Base-by-base conservation (phyloP, 2,113 vertebrate species). In the Carettochelys insculpta region DNA sequence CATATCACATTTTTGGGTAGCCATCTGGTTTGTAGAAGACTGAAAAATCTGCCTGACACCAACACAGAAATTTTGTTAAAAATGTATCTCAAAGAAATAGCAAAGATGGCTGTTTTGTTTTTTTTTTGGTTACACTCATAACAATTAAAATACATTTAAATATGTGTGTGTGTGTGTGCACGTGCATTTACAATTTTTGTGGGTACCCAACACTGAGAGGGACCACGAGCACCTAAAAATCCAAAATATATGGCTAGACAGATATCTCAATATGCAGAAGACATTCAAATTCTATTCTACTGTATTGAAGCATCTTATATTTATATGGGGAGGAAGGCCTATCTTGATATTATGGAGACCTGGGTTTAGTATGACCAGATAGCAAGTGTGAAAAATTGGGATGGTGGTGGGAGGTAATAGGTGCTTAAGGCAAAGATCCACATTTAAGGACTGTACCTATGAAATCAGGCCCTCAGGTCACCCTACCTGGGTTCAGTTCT, bases 1-100 rank as follows among this genome's bases (percentile, higher is more conserved):
- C 97, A 96, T 97, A 97, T 98, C 92, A 96, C 98, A 98, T 98
- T 98, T 98, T 98, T 97, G 98, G 98, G 97, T 97, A 97, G 97
- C 98, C 98, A 98, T 98, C 98, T 98, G 98, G 97, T 98, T 98
- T 98, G 97, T 95, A 98, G 97, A 98, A 97, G 97, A 96, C 95
- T 97, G 96, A 91, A 98, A 98, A 98, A 98, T 98, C 98, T 98
- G 98, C 98, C 97, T 98, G 97, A 98, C 98, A 97, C 98, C 97
- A 98, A 98, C 96, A 97, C 97, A 98, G 97, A 98, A 98, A 97
- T 98, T 98, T 98, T 97, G 92, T 96, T 97, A 89, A 97, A 97
- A 97, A 93, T 93, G 98, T 92, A 87, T 93, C 94, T 96, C 85
- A 90, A 86, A 97, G 90, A 97, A 97, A 97, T 96, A 92, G 97